A percentile compares a stretch with the other conserved stretches of the same genome.
Conservation (phyloP, 2,888 invertebrate genomes). For the Himalopsyche kuldschensis region DNA sequence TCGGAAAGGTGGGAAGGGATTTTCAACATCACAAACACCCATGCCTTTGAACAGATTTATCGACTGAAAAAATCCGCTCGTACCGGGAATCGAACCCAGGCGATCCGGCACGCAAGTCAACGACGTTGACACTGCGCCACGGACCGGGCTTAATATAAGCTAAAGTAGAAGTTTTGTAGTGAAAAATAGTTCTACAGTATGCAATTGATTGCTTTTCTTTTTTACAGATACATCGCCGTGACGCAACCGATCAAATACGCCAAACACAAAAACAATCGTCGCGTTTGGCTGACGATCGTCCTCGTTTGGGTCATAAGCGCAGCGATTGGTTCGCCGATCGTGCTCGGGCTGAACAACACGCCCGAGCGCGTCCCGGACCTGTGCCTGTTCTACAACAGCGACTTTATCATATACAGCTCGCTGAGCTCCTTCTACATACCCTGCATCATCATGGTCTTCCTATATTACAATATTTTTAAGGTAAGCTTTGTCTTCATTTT, state of each 20-base stretch:
- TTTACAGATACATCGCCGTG: slow-evolving; percentile 94
- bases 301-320: slow-evolving; percentile 92
- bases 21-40: no score
- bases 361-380: slow-evolving; percentile 79
- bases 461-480: slow-evolving; percentile 97
- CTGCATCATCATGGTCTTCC: slow-evolving; percentile 96
- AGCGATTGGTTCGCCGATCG: slow-evolving; percentile 94
- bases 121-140: no score
- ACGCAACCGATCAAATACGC: slow-evolving; percentile 99
- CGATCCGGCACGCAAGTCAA: no score
- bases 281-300: slow-evolving; percentile 93
- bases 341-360: slow-evolving; percentile 93
- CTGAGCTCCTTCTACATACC: slow-evolving; percentile 99
- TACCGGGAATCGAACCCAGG: no score
- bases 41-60: no score
- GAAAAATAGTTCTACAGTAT: no score
- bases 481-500: slow-evolving; percentile 51
- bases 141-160: no score
- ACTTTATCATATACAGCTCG: slow-evolving; percentile 97
- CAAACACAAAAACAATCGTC: slow-evolving; percentile 93
- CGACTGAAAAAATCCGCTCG: no score
- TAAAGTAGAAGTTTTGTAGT: no score
- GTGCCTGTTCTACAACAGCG: slow-evolving; percentile 96
- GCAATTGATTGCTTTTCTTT: slow-evolving; percentile 28
- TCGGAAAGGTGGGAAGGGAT: no score